Evolutionary conservation across 2,113 vertebrate genomes (phyloP).

Genomic region (Macquaria australasica): DNA sequence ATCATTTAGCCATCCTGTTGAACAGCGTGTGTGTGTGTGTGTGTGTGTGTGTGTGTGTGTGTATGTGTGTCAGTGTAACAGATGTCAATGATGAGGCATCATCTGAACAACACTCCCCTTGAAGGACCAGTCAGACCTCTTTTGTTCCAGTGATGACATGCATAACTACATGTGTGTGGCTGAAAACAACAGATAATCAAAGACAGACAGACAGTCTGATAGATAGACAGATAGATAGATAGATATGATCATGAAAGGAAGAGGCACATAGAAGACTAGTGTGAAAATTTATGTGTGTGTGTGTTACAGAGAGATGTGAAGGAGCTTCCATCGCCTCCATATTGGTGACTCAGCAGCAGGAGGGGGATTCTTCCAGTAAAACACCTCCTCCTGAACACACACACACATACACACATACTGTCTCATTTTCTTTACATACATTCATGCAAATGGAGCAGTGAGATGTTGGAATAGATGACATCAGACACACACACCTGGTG

Average conservation of each 20-base stretch:
- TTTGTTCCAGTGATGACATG: conserved; percentile 18
- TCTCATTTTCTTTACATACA: background rate
- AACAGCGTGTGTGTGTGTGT: conserved; percentile 13
- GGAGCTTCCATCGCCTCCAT: conserved; percentile 58
- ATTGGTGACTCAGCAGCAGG: conserved; percentile 62
- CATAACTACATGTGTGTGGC: background rate
- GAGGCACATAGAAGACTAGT: background rate
- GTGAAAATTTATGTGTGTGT: conserved; percentile 10
- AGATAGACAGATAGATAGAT: background rate
- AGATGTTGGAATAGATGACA: conserved; percentile 31
- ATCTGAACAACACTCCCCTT: conserved; percentile 19
- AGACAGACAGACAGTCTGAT: background rate
- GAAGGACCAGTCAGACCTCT: conserved; percentile 33
- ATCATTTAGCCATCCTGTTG: conserved; percentile 10
- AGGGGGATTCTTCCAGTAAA: conserved; percentile 74
- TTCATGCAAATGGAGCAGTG: background rate
- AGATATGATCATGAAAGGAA: background rate
- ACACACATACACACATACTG: conserved; percentile 39
- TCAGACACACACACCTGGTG: conserved; percentile 38
- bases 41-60: conserved; percentile 26
- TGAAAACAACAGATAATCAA: background rate
- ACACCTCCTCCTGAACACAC: conserved; percentile 48
- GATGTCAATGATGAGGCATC: conserved; percentile 62
- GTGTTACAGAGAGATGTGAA: conserved; percentile 53
- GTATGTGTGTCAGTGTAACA: conserved; percentile 32